phyloP scores from a whole-genome alignment of 2,888 invertebrate species.

The Linhomoeus sp. region DNA sequence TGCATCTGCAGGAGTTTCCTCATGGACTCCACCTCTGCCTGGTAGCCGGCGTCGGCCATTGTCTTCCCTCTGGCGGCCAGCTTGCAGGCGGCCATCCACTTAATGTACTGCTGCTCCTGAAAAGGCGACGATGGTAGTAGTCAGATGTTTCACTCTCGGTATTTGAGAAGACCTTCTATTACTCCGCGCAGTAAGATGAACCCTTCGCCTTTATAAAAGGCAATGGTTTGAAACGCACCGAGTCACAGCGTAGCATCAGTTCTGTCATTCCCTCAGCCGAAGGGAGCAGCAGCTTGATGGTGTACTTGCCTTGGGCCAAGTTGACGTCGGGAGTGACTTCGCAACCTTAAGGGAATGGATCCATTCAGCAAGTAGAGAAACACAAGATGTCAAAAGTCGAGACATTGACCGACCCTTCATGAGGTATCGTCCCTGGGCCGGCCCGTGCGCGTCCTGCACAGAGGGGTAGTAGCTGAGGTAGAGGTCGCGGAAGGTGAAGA shows the following conservation, averaged over 20 bases:
- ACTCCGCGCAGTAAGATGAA: too few species aligned
- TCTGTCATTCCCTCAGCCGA: slow-evolving; percentile 83
- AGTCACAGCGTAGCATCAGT: slow-evolving; percentile 8
- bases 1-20: slow-evolving; percentile 66
- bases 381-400: too few species aligned
- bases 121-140: too few species aligned
- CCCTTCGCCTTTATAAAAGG: too few species aligned
- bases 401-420: slow-evolving; percentile 24
- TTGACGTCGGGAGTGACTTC: slow-evolving; percentile 94
- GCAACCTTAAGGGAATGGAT: slow-evolving; percentile 37
- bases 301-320: slow-evolving; percentile 67
- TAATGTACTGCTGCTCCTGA: slow-evolving; percentile 84
- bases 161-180: too few species aligned
- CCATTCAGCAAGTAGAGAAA: too few species aligned
- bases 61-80: slow-evolving; percentile 65
- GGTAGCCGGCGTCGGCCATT: slow-evolving; percentile 82
- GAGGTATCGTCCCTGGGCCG: slow-evolving; percentile 19
- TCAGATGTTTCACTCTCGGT: too few species aligned
- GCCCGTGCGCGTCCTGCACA: slow-evolving; percentile 17
- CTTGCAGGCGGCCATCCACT: slow-evolving; percentile 93
- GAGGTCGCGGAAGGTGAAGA: slow-evolving; percentile 73
- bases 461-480: slow-evolving; percentile 21
- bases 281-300: slow-evolving; percentile 81
- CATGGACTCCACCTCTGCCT: slow-evolving; percentile 67
- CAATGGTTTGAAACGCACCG: background rate